These are phyloP conservation scores for Oreochromis grahami DNA, from an alignment of 2,797 vertebrate genomes.

Conservation along the genomic window DNA sequence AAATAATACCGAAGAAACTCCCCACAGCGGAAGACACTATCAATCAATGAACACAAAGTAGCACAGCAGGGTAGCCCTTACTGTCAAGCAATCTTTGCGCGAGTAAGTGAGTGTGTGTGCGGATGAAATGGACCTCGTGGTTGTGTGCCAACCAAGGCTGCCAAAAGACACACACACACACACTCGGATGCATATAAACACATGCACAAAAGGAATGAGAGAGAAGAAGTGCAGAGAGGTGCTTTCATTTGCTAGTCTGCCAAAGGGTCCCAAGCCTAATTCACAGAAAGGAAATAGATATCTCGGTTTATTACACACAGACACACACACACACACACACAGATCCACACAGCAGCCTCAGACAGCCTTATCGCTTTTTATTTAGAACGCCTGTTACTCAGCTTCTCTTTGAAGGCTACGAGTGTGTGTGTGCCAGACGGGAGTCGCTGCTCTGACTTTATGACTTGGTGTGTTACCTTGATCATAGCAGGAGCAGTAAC, in stretches of 20 bases:
- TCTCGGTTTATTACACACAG: conserved; percentile 5
- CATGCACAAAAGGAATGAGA: conserved; percentile 11
- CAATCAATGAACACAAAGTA: conserved; percentile 56
- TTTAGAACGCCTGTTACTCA: conserved; percentile 6
- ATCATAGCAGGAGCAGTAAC: conserved; percentile 14
- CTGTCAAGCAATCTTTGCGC: conserved; percentile 46
- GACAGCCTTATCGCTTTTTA: conserved; percentile 14
- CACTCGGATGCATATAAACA: not conserved
- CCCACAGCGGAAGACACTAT: conserved; percentile 27
- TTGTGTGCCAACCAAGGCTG: conserved; percentile 44
- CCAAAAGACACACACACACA: conserved; percentile 46
- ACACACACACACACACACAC: not conserved
- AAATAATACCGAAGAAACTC: not conserved
- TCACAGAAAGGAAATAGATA: conserved; percentile 44
- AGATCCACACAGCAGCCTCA: not conserved
- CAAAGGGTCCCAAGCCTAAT: conserved; percentile 30
- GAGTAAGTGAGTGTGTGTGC: conserved; percentile 2
- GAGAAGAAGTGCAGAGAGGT: conserved; percentile 30
- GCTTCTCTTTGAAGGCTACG: conserved; percentile 15
- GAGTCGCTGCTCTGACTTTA: conserved; percentile 20
- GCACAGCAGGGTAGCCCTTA: conserved; percentile 49
- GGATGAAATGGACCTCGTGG: conserved; percentile 36
- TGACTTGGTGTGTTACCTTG: conserved; percentile 39
- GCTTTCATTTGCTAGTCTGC: conserved; percentile 47
- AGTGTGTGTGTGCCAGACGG: conserved; percentile 7